Evolutionary conservation across 2,797 vertebrate genomes (phyloP).

Genomic region (Onychomys torridus): DNA sequence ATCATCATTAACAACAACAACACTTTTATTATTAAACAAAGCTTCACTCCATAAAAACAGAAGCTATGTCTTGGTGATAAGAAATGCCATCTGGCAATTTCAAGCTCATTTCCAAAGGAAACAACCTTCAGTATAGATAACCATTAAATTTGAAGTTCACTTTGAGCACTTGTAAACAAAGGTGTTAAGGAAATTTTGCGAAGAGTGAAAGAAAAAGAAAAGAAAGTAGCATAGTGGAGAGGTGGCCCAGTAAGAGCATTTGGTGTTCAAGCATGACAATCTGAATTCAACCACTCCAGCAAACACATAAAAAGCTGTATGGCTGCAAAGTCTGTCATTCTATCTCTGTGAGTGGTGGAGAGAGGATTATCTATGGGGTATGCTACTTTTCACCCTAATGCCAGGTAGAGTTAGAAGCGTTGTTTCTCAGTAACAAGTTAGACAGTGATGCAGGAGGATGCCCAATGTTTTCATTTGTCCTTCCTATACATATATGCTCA

Average conservation of each 20-base stretch:
- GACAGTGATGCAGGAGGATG: not conserved
- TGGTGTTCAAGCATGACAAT: not conserved
- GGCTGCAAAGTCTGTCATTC: not conserved
- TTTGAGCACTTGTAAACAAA: conserved; percentile 48
- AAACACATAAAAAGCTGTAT: not conserved
- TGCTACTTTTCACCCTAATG: not conserved
- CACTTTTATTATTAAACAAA: conserved; percentile 59
- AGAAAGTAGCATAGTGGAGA: not conserved
- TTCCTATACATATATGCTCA: not conserved
- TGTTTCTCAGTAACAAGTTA: not conserved
- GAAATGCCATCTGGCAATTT: conserved; percentile 55
- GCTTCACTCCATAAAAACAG: conserved; percentile 32
- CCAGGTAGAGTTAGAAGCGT: not conserved
- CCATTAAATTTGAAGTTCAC: conserved; percentile 65
- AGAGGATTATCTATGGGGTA: not conserved
- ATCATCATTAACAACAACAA: not conserved
- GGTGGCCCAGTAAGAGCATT: not conserved
- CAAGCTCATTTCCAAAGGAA: conserved; percentile 58
- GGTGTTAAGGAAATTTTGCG: not conserved
- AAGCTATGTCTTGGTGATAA: conserved; percentile 51
- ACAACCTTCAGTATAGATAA: conserved; percentile 58
- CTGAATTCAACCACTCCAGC: not conserved
- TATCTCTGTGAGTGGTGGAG: no score
- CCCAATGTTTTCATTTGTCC: not conserved
- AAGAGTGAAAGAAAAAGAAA: not conserved